These are phyloP conservation scores for Chlamydotis undulata DNA, from an alignment of 2,113 vertebrate species.

Conservation along the genomic window DNA sequence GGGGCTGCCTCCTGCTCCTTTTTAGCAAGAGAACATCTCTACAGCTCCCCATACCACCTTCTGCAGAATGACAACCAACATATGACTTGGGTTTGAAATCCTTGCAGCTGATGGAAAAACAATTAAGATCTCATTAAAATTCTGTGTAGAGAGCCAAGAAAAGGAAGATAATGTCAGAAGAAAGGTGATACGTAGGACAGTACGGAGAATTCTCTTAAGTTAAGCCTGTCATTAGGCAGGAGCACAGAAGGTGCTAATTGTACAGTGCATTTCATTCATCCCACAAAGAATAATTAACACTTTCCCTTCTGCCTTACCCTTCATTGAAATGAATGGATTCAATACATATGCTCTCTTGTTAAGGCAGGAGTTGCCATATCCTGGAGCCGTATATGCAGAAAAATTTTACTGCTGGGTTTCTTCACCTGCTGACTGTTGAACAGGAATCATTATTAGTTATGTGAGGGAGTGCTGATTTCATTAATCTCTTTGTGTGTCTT, in stretches of 20 bases:
- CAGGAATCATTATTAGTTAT: not conserved
- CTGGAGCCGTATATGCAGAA: not conserved
- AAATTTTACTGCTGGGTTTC: not conserved
- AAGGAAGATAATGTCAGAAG: constrained; percentile 57
- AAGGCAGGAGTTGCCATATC: not conserved
- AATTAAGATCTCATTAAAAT: constrained; percentile 65
- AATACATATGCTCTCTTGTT: not conserved
- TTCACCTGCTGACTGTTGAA: not conserved
- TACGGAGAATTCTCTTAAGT: constrained; percentile 28
- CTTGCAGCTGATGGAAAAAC: constrained; percentile 61
- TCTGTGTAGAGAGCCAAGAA: constrained; percentile 38
- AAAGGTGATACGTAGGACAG: constrained; percentile 56
- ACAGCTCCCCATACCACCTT: constrained; percentile 50
- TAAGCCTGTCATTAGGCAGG: constrained; percentile 49
- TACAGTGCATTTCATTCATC: constrained; percentile 50
- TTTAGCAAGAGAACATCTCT: constrained; percentile 63
- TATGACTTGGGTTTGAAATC: constrained; percentile 58
- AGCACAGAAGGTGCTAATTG: constrained; percentile 53
- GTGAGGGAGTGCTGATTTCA: not conserved
- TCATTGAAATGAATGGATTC: not conserved
- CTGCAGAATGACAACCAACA: constrained; percentile 64
- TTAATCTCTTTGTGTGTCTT: not conserved
- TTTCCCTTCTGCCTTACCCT: constrained; percentile 13
- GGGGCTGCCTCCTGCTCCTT: constrained; percentile 53
- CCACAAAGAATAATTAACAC: constrained; percentile 53